phyloP scores from a whole-genome alignment of 2,797 vertebrate genomes.

The Semotilus atromaculatus region DNA sequence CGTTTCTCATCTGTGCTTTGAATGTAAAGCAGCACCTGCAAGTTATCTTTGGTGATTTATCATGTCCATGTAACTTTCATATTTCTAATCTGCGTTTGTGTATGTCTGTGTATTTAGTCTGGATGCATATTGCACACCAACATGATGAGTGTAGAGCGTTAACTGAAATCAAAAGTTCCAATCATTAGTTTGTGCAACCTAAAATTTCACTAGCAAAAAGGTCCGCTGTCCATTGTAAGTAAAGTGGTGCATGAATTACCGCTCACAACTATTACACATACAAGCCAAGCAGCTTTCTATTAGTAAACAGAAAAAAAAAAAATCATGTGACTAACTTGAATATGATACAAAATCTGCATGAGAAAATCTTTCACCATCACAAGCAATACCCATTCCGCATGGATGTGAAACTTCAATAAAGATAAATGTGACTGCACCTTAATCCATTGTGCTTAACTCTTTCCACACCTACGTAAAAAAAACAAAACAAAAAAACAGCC shows the following conservation, averaged over 20 bases:
- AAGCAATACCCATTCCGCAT: not conserved
- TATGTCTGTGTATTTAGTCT: not conserved
- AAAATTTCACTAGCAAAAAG: not conserved
- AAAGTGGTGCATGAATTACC: not conserved
- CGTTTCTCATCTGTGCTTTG: conserved; percentile 36
- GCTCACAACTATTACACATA: not conserved
- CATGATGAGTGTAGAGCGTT: not conserved
- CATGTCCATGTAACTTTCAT: conserved; percentile 9
- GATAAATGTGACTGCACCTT: not conserved
- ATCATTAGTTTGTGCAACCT: not conserved
- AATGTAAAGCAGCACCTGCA: conserved; percentile 26
- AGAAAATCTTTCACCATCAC: not conserved
- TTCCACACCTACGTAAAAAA: no score
- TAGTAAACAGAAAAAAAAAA: not conserved
- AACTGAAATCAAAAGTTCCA: not conserved
- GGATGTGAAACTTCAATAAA: not conserved
- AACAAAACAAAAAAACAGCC: no score
- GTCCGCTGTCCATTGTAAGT: not conserved
- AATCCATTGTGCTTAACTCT: not conserved
- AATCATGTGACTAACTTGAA: not conserved
- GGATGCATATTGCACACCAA: not conserved
- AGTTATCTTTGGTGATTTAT: conserved; percentile 39
- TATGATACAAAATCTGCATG: not conserved
- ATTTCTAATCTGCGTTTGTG: not conserved
- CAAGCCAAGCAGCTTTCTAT: not conserved